phyloP scores from a whole-genome alignment of 2,888 invertebrate species.

The Phortica magna region DNA sequence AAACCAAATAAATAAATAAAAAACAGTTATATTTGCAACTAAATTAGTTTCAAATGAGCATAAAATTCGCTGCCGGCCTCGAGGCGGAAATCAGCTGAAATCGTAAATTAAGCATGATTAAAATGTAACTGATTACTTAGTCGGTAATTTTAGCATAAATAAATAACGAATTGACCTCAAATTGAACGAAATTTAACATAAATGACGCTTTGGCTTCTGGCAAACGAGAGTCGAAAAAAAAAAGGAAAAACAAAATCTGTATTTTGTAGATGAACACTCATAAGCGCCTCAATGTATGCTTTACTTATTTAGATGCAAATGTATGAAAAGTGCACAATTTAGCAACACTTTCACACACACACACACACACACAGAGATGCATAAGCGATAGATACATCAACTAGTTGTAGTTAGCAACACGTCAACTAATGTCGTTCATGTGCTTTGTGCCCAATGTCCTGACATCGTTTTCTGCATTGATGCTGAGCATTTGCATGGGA shows the following conservation, averaged over 20 bases:
- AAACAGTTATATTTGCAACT: not conserved
- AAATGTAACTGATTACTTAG: conserved; percentile 6
- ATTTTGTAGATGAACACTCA: not conserved
- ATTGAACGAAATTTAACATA: not conserved
- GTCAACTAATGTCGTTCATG: not conserved
- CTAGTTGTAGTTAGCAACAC: not conserved
- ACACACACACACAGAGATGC: not conserved
- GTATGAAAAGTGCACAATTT: conserved; percentile 33
- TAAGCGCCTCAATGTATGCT: not conserved
- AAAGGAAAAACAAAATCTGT: not conserved
- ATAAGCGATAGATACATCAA: not conserved
- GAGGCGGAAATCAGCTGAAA: conserved; percentile 13
- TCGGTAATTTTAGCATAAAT: conserved; percentile 2
- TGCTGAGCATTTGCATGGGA: not conserved
- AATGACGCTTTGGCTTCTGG: too few relatives aligned
- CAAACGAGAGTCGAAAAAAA: too few relatives aligned
- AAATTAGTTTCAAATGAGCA: conserved; percentile 9
- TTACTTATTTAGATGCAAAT: conserved; percentile 32
- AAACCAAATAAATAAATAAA: not conserved
- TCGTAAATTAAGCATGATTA: conserved; percentile 8
- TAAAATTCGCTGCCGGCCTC: not conserved
- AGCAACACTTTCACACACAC: conserved; percentile 5
- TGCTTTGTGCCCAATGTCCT: not conserved
- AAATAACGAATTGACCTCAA: not conserved
- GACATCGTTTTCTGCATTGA: not conserved